These are phyloP conservation scores for Baronia brevicornis DNA, from an alignment of 2,888 invertebrate genomes.

Conservation along the genomic window DNA sequence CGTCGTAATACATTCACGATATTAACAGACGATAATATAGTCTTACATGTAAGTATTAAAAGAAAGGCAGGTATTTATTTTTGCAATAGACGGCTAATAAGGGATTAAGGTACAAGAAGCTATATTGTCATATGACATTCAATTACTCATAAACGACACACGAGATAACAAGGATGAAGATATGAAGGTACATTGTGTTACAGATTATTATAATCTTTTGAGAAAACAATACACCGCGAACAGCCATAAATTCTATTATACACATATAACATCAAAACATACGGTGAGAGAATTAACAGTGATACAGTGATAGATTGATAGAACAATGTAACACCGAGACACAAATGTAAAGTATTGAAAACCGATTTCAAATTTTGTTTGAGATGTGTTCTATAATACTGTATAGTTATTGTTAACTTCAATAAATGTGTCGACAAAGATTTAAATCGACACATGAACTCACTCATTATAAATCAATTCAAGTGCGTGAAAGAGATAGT, in stretches of 20 bases:
- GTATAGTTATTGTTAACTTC: no score
- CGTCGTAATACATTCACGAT: no score
- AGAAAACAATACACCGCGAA: conserved; percentile 33
- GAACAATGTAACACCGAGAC: conserved; percentile 44
- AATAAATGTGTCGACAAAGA: no score
- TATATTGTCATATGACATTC: conserved; percentile 69
- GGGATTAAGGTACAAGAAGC: conserved; percentile 38
- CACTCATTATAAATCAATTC: no score
- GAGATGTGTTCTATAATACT: no score
- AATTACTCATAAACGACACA: conserved; percentile 53
- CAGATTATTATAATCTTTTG: conserved; percentile 42
- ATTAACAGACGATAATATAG: no score
- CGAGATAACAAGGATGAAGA: conserved; percentile 63
- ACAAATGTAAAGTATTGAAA: no score
- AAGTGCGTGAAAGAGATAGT: no score
- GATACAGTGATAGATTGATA: conserved; percentile 39
- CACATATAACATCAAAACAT: conserved; percentile 38
- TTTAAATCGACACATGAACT: no score
- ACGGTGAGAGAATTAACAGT: conserved; percentile 52
- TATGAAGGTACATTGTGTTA: conserved; percentile 60
- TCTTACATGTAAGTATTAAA: conserved; percentile 4
- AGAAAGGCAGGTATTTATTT: conserved; percentile 24
- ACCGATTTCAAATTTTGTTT: no score
- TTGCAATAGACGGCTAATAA: conserved; percentile 2
- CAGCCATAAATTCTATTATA: conserved; percentile 52